Evolutionary conservation across 2,113 vertebrate species (phyloP), one percentile per base, ranked within the genome.

Genomic region (Columba janthina): DNA sequence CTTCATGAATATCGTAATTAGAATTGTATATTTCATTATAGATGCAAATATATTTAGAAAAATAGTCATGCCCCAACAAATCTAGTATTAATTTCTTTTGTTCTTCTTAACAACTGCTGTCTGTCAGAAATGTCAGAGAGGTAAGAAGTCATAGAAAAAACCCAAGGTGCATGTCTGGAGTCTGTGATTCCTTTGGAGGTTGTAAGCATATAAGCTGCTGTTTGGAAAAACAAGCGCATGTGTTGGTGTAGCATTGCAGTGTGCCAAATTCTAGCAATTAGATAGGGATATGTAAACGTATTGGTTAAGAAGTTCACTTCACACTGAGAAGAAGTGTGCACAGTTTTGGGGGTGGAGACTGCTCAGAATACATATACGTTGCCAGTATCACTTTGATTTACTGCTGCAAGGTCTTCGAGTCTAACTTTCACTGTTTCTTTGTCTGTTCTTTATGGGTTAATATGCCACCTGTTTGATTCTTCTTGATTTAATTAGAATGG

Each of bases 111-210:
- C 97, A 97, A 97, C 98, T 98, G 98, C 98, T 97, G 98, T 98
- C 97, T 98, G 96, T 98, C 97, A 98, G 98, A 98, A 97, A 98
- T 98, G 95, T 98, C 97, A 98, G 98, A 97, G 98, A 98, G 98
- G 98, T 98, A 98, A 98, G 98, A 97, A 94, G 97, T 93, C 71
- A 57, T 56, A 88, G 97, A 96, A 93, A 74, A 87, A 76, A 93
- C 58, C 24, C 81, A 89, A 97, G 97, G 96, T 98, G 98, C 98
- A 98, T 98, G 98, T 97, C 85, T 98, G 95, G 88, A 98, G 93
- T 94, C 88, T 91, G 96, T 97, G 94, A 83, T 85, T 80, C 89
- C 54, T 80, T 96, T 88, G 73, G 94, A 97, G 95, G 97, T 93
- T 91, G 84, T 95, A 95, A 97, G 88, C 28, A 72, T 94, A 89